Evolutionary conservation across 2,797 vertebrate genomes (phyloP), one percentile per base, ranked within the genome.

Genomic region (Sphenopsis melanotis): DNA sequence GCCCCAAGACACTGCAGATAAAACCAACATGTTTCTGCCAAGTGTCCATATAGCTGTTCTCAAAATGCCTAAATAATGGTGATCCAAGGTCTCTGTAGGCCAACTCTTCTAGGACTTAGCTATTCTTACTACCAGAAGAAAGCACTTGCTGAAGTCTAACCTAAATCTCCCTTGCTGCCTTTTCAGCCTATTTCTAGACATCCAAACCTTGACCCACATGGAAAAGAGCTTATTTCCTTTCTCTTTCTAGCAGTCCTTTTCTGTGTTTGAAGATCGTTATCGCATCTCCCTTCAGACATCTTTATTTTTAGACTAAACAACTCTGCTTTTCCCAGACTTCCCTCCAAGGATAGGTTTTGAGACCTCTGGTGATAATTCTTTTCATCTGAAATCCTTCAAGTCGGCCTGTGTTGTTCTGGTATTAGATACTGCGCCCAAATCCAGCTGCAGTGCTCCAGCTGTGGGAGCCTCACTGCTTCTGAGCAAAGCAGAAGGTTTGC

Each of bases 281-380:
- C 30, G 0, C 0, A 2, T 87, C 66, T 94, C 74, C 74, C 74
- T 93, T 96, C 82, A 94, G 93, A 87, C 44, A 49, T 87, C 56
- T 82, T 94, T 92, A 93, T 93, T 96, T 96, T 95, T 85, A 91
- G 79, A 89, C 91, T 94, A 91, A 94, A 80, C 79, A 94, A 68
- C 49, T 52, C 81, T 83, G 44, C 37, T 83, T 94, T 81, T 94
- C 68, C 60, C 34, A 1, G 30, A 20, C 89, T 94, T 87, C 74
- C 47, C 71, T 93, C 84, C 2, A 8, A 92, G 75, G 64, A 55
- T 64, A 87, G 56, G 49, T 84, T 93, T 89, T 3, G 21, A 80
- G 87, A 91, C 89, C 82, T 93, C 83, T 87, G 78, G 56, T 93
- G 79, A 88, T 83, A 93, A 81, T 90, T 83, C 61, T 94, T 96